Base-by-base conservation (phyloP, 2,113 vertebrate genomes). In the Cromileptes altivelis region DNA sequence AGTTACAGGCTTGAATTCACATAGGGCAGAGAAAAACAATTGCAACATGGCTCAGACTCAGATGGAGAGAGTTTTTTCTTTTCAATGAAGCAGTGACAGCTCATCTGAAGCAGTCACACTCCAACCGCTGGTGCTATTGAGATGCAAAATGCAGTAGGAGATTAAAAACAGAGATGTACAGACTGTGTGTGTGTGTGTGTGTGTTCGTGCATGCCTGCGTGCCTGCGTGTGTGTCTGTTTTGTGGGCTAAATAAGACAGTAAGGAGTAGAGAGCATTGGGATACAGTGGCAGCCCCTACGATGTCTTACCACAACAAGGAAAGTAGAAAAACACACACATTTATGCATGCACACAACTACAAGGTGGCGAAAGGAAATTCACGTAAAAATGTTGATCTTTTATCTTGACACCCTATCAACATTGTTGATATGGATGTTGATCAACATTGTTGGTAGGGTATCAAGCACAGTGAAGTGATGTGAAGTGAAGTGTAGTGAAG, bases 341-440 rank as follows among this genome's bases (percentile, higher is more conserved):
- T 12, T 15, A 25, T 10, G 2, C 78, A 65, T 19, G 0, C 0
- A 45, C 4, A 5, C 3, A 21, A 6, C 40, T 64, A 40, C 73
- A 57, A 63, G 40, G 23, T 27, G 73, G 23, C 4, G 6, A 63
- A 62, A 63, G 42, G 27, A 50, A n/a, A 49, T 23, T 55, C 11
- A 25, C 33, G 49, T 70, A 40, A 50, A 75, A 64, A 19, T 25
- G 47, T 23, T 53, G 64, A 55, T 47, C n/a, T 81, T 69, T 61
- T 11, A 42, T 68, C 50, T 65, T 40, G n/a, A 75, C 47, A 63
- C 6, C 6, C 4, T 40, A 56, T 61, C 33, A 37, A 37, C 5
- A 37, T 37, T 37, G 33, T 37, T 37, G 33, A 37, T 37, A 37
- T 30, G 30, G 30, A 3, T 30, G 30, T 30, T 30, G 30, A 30